Conservation (phyloP, 2,113 vertebrate genomes). For the Pavo muticus region DNA sequence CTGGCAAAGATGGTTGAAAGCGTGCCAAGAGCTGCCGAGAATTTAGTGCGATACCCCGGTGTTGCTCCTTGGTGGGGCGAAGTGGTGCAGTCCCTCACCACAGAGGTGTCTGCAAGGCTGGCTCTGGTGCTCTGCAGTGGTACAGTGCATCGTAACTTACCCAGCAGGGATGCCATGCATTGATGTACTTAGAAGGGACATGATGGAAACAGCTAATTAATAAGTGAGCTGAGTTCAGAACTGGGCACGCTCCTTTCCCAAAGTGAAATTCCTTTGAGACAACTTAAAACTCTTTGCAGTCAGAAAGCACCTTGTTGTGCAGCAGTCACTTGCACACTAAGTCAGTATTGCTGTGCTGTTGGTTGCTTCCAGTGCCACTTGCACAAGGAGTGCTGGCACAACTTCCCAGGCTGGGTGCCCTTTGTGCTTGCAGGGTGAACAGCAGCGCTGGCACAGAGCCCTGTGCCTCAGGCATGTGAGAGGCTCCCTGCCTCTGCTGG, state of each 20-base stretch:
- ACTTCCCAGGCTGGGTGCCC: neutral
- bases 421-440: neutral
- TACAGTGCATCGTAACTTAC: neutral
- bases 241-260: neutral
- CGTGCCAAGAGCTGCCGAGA: neutral
- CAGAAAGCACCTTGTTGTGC: neutral
- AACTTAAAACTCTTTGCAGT: neutral
- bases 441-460: neutral
- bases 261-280: neutral
- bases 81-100: neutral
- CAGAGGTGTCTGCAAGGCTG: too few species aligned
- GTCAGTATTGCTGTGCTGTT: constrained; percentile 49
- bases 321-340: neutral
- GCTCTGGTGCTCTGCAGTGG: neutral
- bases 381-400: constrained; percentile 26
- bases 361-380: constrained; percentile 19
- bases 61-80: too few species aligned
- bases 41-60: too few species aligned
- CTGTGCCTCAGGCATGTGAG: neutral
- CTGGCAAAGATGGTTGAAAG: neutral
- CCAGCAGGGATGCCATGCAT: accelerated
- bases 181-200: accelerated
- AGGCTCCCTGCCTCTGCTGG: constrained; percentile 18
- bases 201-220: neutral
- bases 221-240: neutral